phyloP scores from a whole-genome alignment of 2,888 invertebrate species.

The Epistrophella euchroma region DNA sequence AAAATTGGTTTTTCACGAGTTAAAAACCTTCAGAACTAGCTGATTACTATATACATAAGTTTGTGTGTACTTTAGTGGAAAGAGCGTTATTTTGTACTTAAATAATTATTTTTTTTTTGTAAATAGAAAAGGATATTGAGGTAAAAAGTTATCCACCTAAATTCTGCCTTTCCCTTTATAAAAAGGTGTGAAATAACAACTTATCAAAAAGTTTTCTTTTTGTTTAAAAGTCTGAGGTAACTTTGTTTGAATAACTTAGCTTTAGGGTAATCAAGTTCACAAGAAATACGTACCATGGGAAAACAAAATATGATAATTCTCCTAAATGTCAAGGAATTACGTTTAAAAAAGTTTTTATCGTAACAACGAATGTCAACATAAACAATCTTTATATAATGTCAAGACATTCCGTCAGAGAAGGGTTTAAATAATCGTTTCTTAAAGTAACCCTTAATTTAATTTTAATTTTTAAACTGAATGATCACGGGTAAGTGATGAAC shows the following conservation, averaged over 20 bases:
- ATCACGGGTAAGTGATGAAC: constrained; percentile 1
- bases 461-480: constrained; percentile 5
- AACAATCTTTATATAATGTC: constrained; percentile 10
- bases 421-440: constrained; percentile 7
- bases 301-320: constrained; percentile 18
- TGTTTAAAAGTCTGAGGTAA: constrained; percentile 5
- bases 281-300: not conserved
- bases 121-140: not conserved
- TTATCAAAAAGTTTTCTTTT: constrained; percentile 1
- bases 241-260: constrained; percentile 18
- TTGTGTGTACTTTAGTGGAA: not conserved
- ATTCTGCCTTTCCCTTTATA: not conserved
- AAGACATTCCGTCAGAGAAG: not conserved
- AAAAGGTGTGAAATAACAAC: constrained; percentile 2
- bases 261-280: not conserved
- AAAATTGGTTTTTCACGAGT: not conserved
- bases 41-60: not conserved
- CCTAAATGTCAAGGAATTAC: not conserved
- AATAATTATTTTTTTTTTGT: not conserved
- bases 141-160: constrained; percentile 7
- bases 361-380: constrained; percentile 11
- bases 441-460: constrained; percentile 11
- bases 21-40: not conserved
- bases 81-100: not conserved
- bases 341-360: constrained; percentile 2